Base-by-base conservation (phyloP, 2,113 vertebrate species). In the Paramormyrops kingsleyae region DNA sequence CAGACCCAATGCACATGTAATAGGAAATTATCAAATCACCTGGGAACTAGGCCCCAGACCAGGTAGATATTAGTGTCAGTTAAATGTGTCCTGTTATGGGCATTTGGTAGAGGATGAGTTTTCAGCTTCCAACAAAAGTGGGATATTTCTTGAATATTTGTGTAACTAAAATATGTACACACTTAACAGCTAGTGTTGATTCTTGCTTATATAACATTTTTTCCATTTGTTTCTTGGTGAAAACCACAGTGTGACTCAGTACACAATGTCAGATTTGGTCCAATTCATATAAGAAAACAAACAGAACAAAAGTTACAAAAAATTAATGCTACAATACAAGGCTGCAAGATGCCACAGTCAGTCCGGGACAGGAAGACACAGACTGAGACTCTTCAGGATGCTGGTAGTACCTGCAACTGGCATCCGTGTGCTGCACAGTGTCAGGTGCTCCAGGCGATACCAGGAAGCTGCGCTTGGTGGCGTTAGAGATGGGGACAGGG, bases 391-490 rank as follows among this genome's bases (percentile, higher is more conserved):
- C 97, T 92, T 98, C 97, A 0, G 96, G 96, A 91, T 97, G 97
- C 94, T 96, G 96, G 95, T 94, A 96, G 94, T 97, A 97, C 94
- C 97, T 95, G 92, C 91, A 97, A 92, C 97, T 95, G 89, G 96
- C 93, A 91, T 99, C 97, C 0, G 95, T 89, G 9, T 90, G 94
- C 5, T 92, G 91, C 4, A 93, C 27, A 0, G 92, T 88, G 17
- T 98, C 97, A 0, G 96, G 95, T 0, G 95, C 95, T 86, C 94
- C 4, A 91, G 97, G 91, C 92, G 94, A 84, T 0, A 96, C 96
- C 95, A 98, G 93, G 93, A 99, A 98, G 85, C 97, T 97, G 19
- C 96, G 95, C 92, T 97, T 98, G 42, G 97, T 97, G 47, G 96
- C 96, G 0, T 96, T 97, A 92, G 98, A 98, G 88, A 98, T 97